Evolutionary conservation across 2,113 vertebrate species (phyloP).

Genomic region (Cochlearius cochlearius): DNA sequence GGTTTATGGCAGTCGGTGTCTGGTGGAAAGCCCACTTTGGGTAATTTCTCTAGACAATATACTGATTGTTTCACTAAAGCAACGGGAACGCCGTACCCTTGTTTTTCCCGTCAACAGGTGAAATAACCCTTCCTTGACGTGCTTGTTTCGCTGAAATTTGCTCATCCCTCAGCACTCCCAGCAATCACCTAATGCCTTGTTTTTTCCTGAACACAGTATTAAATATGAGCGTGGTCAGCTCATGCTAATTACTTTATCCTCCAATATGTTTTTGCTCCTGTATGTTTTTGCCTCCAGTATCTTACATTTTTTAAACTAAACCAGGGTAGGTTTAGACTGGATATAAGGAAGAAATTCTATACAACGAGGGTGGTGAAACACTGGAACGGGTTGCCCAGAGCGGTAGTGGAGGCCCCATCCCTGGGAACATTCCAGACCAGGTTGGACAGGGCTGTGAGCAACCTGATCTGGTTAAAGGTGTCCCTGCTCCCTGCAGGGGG

Average conservation of each 20-base stretch:
- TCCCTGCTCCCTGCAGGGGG: too few relatives aligned
- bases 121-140: background rate
- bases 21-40: background rate
- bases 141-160: background rate
- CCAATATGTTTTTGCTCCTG: background rate
- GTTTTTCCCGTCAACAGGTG: background rate
- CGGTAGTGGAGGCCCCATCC: too few relatives aligned
- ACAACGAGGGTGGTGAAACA: too few relatives aligned
- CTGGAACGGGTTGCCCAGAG: too few relatives aligned
- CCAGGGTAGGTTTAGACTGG: too few relatives aligned
- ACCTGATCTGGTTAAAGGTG: too few relatives aligned
- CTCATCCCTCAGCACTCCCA: background rate
- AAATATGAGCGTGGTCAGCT: background rate
- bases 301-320: too few relatives aligned
- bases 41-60: background rate
- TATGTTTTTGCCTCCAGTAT: background rate
- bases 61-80: background rate
- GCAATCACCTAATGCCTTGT: background rate
- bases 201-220: background rate
- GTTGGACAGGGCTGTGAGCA: too few relatives aligned
- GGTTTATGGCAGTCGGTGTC: background rate
- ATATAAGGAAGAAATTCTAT: too few relatives aligned
- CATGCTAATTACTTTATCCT: background rate
- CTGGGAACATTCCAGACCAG: too few relatives aligned
- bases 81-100: rapidly evolving